A percentile compares a stretch with the other conserved stretches of the same genome.
phyloP scores from a whole-genome alignment of 2,888 invertebrate genomes.

The Protonemura montana region DNA sequence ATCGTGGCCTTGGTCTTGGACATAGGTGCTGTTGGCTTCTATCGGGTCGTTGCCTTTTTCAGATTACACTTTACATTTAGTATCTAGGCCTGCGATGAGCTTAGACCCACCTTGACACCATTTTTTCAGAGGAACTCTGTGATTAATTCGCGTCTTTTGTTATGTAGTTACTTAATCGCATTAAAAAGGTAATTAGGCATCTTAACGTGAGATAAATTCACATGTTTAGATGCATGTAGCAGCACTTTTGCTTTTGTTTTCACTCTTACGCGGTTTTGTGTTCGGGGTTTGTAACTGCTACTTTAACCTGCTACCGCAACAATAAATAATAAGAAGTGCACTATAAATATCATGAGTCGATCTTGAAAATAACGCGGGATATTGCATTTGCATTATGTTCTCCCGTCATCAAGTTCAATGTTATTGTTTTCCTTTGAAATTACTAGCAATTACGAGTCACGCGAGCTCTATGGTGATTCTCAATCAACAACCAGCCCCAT shows the following conservation, averaged over 20 bases:
- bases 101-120: background rate
- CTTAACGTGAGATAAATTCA: background rate
- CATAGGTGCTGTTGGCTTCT: background rate
- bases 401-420: background rate
- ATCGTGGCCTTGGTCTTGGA: background rate
- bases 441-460: background rate
- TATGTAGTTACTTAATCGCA: background rate
- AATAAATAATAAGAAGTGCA: background rate
- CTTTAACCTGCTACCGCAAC: background rate
- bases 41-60: background rate
- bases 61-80: background rate
- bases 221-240: background rate
- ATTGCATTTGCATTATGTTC: background rate
- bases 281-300: background rate
- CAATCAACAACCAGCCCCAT: background rate
- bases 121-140: background rate
- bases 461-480: background rate
- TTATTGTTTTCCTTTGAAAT: background rate
- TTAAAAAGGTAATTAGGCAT: background rate
- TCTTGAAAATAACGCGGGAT: background rate
- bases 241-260: slow-evolving; percentile 5
- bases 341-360: too few relatives aligned
- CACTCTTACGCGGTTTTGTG: background rate
- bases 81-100: background rate
- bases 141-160: background rate